A percentile compares a stretch with the other conserved stretches of the same genome.
phyloP scores from a whole-genome alignment of 1,140 invertebrate species.

The Gryon sp. region DNA sequence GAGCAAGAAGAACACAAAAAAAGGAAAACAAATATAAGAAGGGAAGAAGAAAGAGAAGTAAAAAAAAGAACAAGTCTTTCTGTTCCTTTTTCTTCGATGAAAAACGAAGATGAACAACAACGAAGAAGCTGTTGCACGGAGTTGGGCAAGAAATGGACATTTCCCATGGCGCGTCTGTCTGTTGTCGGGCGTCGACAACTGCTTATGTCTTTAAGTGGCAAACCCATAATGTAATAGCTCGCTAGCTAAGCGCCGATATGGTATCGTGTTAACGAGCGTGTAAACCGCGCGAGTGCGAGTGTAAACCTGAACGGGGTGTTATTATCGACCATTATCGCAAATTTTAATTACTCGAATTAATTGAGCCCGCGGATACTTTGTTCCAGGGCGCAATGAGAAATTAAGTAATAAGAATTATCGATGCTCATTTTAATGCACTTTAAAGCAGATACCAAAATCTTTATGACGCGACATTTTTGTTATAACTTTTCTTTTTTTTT shows the following conservation, averaged over 20 bases:
- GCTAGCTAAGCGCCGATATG: conserved; percentile 26
- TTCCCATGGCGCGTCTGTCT: conserved; percentile 25
- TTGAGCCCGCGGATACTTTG: not conserved
- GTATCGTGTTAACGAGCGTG: conserved; percentile 48
- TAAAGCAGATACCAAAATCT: too few relatives aligned
- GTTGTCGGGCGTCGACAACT: conserved; percentile 13
- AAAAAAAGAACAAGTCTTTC: not conserved
- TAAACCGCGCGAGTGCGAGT: conserved; percentile 25
- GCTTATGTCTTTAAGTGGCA: conserved; percentile 31
- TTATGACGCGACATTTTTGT: too few relatives aligned
- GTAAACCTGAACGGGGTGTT: conserved; percentile 15
- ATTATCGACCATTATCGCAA: conserved; percentile 36
- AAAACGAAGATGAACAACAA: too few relatives aligned
- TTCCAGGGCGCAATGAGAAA: not conserved
- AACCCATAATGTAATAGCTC: conserved; percentile 47
- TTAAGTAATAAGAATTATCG: not conserved
- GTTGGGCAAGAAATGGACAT: conserved; percentile 22
- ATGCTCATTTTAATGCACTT: too few relatives aligned
- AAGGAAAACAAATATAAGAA: not conserved
- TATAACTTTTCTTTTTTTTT: too few relatives aligned
- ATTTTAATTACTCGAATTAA: conserved; percentile 36
- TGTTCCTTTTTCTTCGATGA: not conserved
- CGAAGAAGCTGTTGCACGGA: conserved; percentile 4
- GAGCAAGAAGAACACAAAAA: conserved; percentile 1
- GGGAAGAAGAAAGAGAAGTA: conserved; percentile 1